These are phyloP conservation scores for Chaetura pelagica DNA, from an alignment of 2,113 vertebrate species.

Conservation along the genomic window DNA sequence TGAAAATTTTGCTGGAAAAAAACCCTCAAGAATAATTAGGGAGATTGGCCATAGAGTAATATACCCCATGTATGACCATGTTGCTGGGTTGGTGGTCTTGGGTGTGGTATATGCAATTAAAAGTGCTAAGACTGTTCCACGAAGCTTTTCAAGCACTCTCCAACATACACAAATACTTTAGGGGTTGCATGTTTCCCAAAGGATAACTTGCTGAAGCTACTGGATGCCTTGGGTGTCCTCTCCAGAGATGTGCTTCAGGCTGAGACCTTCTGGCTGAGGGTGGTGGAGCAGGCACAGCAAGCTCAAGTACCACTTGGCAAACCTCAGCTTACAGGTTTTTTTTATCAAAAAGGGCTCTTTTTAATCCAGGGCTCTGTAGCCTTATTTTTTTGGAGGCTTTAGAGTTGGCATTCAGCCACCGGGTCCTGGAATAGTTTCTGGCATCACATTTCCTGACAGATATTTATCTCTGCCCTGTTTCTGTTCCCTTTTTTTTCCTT, in stretches of 20 bases:
- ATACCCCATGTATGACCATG: background rate
- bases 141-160: slow-evolving; percentile 43
- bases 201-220: slow-evolving; percentile 48
- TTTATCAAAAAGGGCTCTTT: background rate
- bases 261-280: slow-evolving; percentile 4
- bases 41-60: slow-evolving; percentile 47
- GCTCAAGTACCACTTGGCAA: background rate
- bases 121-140: slow-evolving; percentile 30
- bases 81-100: slow-evolving; percentile 22
- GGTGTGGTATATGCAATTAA: slow-evolving; percentile 36
- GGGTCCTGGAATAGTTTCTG: background rate
- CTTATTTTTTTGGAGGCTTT: background rate
- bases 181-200: slow-evolving; percentile 46
- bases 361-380: background rate
- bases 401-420: background rate
- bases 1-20: slow-evolving; percentile 39
- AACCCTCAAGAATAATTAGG: slow-evolving; percentile 60
- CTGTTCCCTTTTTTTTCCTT: background rate
- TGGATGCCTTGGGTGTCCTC: slow-evolving; percentile 17
- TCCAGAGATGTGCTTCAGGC: background rate
- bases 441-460: background rate
- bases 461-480: slow-evolving; percentile 29
- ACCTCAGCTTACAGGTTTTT: background rate
- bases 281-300: background rate
- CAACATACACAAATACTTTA: slow-evolving; percentile 2